Evolutionary conservation across 64 coral and sea anemone species (phyloP), one percentile per base, ranked within the genome.

Genomic region (Cladopsammia gracilis): DNA sequence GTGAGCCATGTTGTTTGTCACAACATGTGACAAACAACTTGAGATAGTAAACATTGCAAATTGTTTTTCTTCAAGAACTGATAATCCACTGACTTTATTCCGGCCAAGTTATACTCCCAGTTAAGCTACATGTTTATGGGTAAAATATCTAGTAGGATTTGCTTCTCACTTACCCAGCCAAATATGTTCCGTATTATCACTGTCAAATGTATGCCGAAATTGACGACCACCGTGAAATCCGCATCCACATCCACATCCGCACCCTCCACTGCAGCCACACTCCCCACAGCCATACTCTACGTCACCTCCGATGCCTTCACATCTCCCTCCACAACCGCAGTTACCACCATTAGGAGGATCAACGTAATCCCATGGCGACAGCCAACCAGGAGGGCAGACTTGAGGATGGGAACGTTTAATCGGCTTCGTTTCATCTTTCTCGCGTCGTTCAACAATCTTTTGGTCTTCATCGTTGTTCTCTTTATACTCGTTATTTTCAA

Each of bases 391-490:
- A 13, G 78, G 54, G 22, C 78, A 64, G 9, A 60, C 61, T 20
- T 82, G 23, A 26, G 78, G 78, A 82, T 82, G 53, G 7, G 23
- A 82, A 25, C 61, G 54, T 64, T 82, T 82, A 6, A 0, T 44
- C 3, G 23, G 7, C 34, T 10, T 61, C 9, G n/a, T 61, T 20
- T 34, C 22, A 42, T 10, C 20, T 20, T 13, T 25, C 12, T 50
- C 4, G 52, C 5, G 18, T 15, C 10, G 43, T 54, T 82, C 42
- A 23, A 25, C 43, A 10, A 25, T 15, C 6, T 1, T 46, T 59
- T 26, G 48, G 16, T 25, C 18, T 82, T 25, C 7, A 10, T 34
- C 54, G n/a, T 81, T 24, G 3, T 58, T 59, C 1, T 61, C 23
- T 61, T 60, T 20, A 18, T 25, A 16, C 23, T 25, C 53, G 1